Conservation (phyloP, 2,888 invertebrate genomes). For the Spicauda simplicius region DNA sequence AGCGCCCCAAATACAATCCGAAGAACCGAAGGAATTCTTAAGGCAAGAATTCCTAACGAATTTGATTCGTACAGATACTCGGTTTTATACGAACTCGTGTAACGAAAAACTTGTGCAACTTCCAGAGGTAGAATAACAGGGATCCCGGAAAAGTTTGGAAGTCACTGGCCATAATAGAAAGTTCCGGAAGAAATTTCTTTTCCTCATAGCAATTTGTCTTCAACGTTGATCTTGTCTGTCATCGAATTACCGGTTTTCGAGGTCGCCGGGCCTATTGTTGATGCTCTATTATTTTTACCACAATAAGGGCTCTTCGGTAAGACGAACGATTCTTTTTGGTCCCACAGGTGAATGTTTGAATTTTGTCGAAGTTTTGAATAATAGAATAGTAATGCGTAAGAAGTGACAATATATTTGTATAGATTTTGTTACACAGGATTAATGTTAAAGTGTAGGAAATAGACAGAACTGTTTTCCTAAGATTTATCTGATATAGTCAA, state of each 20-base stretch:
- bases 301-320: neutral
- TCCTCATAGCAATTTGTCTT: conserved; percentile 26
- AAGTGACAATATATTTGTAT: too few relatives aligned
- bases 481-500: too few relatives aligned
- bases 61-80: conserved; percentile 21
- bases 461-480: too few relatives aligned
- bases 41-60: conserved; percentile 15
- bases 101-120: conserved; percentile 4
- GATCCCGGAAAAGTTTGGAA: conserved; percentile 12
- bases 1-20: neutral
- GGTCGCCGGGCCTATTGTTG: neutral
- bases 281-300: neutral
- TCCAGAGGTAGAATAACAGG: conserved; percentile 8
- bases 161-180: conserved; percentile 19
- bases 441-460: too few relatives aligned
- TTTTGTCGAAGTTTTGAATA: neutral
- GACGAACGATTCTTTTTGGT: neutral
- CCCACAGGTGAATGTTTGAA: neutral
- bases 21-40: conserved; percentile 17
- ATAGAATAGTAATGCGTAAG: neutral
- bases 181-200: conserved; percentile 11
- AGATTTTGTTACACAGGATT: too few relatives aligned
- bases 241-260: neutral
- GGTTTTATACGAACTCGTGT: conserved; percentile 9
- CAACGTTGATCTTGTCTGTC: conserved; percentile 1